Conservation (phyloP, 2,888 invertebrate species). For the Apamea sordens region DNA sequence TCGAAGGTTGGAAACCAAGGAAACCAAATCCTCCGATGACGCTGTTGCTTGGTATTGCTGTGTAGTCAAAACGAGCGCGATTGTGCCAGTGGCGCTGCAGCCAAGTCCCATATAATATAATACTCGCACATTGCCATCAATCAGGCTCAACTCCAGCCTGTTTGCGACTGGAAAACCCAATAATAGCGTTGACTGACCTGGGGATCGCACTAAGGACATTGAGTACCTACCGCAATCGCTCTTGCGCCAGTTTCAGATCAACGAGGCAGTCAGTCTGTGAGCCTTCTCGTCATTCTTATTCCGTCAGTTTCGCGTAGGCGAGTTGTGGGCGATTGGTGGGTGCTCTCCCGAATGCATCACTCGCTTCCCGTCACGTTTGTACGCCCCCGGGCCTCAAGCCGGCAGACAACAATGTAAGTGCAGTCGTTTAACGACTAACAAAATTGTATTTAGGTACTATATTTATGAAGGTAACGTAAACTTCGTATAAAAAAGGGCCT, state of each 20-base stretch:
- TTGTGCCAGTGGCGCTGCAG: not conserved
- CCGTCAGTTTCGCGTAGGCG: slow-evolving; percentile 54
- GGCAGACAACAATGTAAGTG: slow-evolving; percentile 61
- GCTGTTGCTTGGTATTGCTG: not conserved
- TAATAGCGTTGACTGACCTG: not conserved
- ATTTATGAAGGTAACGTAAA: slow-evolving; percentile 11
- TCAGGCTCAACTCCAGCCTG: not conserved
- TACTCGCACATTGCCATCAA: not conserved
- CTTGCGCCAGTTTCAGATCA: not conserved
- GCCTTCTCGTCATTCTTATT: slow-evolving; percentile 38
- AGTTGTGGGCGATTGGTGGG: slow-evolving; percentile 64
- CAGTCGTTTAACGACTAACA: slow-evolving; percentile 36
- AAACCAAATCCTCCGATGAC: not conserved
- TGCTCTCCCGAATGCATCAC: slow-evolving; percentile 65
- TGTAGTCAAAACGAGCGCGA: not conserved
- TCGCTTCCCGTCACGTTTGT: slow-evolving; percentile 61
- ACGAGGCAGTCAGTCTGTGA: not conserved
- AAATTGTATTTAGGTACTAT: slow-evolving; percentile 20
- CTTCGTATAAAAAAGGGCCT: not conserved
- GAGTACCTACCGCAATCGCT: not conserved
- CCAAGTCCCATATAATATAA: not conserved
- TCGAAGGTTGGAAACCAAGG: not conserved
- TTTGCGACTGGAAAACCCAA: not conserved
- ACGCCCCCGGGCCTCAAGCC: slow-evolving; percentile 43
- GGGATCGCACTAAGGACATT: not conserved